Percentiles rank a stretch among this genome's conserved stretches.
Conservation (phyloP, 1,140 invertebrate species). For the Dinothrombium tinctorium region DNA sequence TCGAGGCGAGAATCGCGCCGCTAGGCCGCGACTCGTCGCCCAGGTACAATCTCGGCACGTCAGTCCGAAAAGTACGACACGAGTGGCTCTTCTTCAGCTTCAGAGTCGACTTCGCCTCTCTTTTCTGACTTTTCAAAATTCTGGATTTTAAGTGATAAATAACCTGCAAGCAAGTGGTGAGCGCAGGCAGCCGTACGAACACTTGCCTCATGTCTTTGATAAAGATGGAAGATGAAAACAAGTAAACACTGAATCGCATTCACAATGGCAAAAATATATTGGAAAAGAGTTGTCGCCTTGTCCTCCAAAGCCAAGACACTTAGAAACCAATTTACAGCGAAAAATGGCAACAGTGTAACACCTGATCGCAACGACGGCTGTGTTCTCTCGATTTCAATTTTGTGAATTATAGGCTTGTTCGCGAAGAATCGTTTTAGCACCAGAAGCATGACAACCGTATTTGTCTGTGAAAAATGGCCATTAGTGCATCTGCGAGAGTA, state of each 20-base stretch:
- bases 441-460: conserved; percentile 22
- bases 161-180: too few species aligned
- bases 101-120: too few species aligned
- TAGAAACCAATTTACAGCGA: conserved; percentile 39
- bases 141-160: too few species aligned
- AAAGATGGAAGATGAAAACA: conserved; percentile 9
- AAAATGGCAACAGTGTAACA: conserved; percentile 31
- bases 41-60: too few species aligned
- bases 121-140: too few species aligned
- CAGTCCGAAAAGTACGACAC: too few species aligned
- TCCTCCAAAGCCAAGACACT: conserved; percentile 43
- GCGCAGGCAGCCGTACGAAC: conserved; percentile 3
- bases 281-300: conserved; percentile 30
- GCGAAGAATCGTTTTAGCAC: conserved; percentile 20
- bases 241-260: conserved; percentile 16
- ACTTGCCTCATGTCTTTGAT: conserved; percentile 11
- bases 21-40: too few species aligned
- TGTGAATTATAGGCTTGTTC: conserved; percentile 16
- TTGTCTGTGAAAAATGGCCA: conserved; percentile 18
- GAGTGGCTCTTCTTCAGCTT: too few species aligned
- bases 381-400: conserved; percentile 14
- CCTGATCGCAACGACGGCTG: conserved; percentile 28
- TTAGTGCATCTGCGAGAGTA: background rate
- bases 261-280: conserved; percentile 22
- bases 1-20: too few species aligned